A percentile compares a stretch with the other conserved stretches of the same genome.
These are phyloP conservation scores for Orgyia antiqua DNA, from an alignment of 2,888 invertebrate species.

Conservation along the genomic window DNA sequence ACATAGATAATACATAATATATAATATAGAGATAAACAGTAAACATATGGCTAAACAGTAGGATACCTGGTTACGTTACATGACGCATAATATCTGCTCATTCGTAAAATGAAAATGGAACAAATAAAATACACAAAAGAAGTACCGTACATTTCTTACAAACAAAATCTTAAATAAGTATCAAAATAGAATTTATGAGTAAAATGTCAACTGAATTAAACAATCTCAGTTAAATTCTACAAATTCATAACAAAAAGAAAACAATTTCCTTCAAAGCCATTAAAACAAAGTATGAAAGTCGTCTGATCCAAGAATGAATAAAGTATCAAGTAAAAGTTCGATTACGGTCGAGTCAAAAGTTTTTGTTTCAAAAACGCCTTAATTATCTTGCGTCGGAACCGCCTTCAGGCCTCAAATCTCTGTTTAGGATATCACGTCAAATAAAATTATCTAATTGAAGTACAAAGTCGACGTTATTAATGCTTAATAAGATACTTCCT, in stretches of 20 bases:
- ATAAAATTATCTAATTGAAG: constrained; percentile 43
- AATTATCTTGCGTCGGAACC: constrained; percentile 34
- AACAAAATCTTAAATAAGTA: too few relatives aligned
- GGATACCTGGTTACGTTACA: too few relatives aligned
- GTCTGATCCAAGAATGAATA: constrained; percentile 37
- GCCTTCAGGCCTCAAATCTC: constrained; percentile 31
- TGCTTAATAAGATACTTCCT: constrained; percentile 51
- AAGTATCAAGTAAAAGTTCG: constrained; percentile 36
- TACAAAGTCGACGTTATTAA: constrained; percentile 43
- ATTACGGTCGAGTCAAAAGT: constrained; percentile 17
- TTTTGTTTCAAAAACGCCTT: constrained; percentile 23
- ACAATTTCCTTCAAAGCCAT: constrained; percentile 3
- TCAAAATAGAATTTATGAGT: too few relatives aligned
- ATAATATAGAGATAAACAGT: too few relatives aligned
- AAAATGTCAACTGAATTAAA: too few relatives aligned
- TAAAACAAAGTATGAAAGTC: constrained; percentile 34
- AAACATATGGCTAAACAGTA: too few relatives aligned
- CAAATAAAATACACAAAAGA: too few relatives aligned
- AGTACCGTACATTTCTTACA: too few relatives aligned
- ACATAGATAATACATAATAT: too few relatives aligned
- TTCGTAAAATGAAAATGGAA: too few relatives aligned
- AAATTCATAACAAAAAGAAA: background rate
- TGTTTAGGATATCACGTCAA: constrained; percentile 38
- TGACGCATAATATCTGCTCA: too few relatives aligned
- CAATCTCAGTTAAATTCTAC: background rate